A percentile compares a stretch with the other conserved stretches of the same genome.
These are phyloP conservation scores for Rhaphigaster nebulosa DNA, from an alignment of 2,888 invertebrate species.

Conservation along the genomic window DNA sequence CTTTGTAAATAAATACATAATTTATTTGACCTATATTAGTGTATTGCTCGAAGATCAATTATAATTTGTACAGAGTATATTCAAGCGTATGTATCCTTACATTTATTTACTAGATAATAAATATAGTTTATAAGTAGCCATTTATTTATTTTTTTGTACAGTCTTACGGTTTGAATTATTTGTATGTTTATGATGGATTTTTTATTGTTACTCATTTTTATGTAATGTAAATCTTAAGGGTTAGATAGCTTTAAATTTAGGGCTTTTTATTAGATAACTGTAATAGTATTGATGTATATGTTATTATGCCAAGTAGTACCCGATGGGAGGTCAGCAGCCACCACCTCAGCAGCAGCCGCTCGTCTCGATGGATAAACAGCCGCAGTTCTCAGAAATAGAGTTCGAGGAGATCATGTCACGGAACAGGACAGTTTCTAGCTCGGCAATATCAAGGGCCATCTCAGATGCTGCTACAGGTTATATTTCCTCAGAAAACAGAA, in stretches of 20 bases:
- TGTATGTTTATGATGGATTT: neutral
- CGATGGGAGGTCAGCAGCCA: slow-evolving; percentile 56
- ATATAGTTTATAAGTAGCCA: neutral
- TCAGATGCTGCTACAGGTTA: slow-evolving; percentile 93
- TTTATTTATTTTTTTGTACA: neutral
- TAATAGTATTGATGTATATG: slow-evolving; percentile 33
- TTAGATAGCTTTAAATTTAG: neutral
- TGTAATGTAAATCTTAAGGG: slow-evolving; percentile 23
- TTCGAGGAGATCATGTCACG: slow-evolving; percentile 98
- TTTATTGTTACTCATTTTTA: neutral
- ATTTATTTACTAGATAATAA: neutral
- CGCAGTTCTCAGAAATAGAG: slow-evolving; percentile 82
- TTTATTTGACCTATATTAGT: neutral
- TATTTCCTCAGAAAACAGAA: slow-evolving; percentile 49
- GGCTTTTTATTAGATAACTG: slow-evolving; percentile 20
- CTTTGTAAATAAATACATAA: neutral
- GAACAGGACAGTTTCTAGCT: slow-evolving; percentile 97
- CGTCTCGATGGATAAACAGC: slow-evolving; percentile 48
- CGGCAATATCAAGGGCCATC: slow-evolving; percentile 97
- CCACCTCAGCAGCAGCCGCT: slow-evolving; percentile 48
- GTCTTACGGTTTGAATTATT: neutral
- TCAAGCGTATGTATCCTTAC: neutral
- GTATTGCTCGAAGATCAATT: neutral
- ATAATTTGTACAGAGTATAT: neutral
- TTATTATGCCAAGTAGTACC: slow-evolving; percentile 52